Base-by-base conservation (phyloP, 2,113 vertebrate genomes). In the Tragelaphus buxtoni region DNA sequence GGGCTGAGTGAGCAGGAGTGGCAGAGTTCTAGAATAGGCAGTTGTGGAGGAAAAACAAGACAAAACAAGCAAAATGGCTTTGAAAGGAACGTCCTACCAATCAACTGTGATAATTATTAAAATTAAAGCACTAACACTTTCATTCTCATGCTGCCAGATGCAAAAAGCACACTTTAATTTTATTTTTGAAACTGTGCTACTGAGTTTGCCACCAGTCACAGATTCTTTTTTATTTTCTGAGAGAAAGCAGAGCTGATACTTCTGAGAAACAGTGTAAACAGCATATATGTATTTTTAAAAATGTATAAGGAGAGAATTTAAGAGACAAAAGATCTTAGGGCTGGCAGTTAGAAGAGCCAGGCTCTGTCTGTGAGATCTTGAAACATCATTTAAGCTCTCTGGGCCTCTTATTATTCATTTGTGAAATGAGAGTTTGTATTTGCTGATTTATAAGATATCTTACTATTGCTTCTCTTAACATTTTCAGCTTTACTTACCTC, bases 131-230 rank as follows among this genome's bases (percentile, higher is more conserved):
- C 86, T 94, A 49, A 79, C 51, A 61, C 32, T 79, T 97, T 93
- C 88, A 90, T 95, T 95, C 96, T 95, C 84, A 93, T 94, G 74
- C 55, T 95, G 89, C 74, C 94, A 97, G 96, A 93, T 97, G 94
- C 51, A 91, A 95, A 97, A 87, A 51, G 35, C 28, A 51, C 9
- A 53, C 63, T 90, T 32, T 55, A 65, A 96, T 93, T 97, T 96
- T 96, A 93, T 81, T 92, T 93, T 95, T 92, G 93, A 97, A 97
- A 97, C 69, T 4, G 2, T 88, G 65, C 77, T 93, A 74, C 79
- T 55, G 63, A 94, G 49, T 90, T 95, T 96, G 72, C 85, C 96
- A 55, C 84, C 84, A 95, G 63, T 91, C 89, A 93, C 60, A 97
- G 58, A 76, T 93, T 79, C n/a, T 58, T 92, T 95, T 96, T 53